Base-by-base conservation (phyloP, 2,113 vertebrate species). In the Rallus limicola region DNA sequence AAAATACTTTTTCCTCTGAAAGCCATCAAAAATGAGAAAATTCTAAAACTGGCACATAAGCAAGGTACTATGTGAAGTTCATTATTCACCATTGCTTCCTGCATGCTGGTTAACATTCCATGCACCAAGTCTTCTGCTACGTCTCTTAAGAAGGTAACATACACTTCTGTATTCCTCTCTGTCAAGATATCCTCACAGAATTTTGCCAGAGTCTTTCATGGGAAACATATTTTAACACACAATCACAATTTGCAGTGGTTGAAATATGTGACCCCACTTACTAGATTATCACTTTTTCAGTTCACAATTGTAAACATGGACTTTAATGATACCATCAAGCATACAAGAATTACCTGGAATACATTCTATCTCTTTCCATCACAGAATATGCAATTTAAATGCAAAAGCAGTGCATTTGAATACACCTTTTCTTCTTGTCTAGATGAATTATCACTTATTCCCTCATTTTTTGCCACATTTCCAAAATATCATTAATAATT, bases 321-420 rank as follows among this genome's bases (percentile, higher is more conserved):
- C 88, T 90, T 83, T 78, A 93, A 85, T 14, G 4, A 72, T 82
- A 17, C 16, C 67, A 62, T 70, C 63, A 68, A 82, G 70, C 25
- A 67, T 69, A 70, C 9, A 34, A 29, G 53, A 92, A 93, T 82
- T 90, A 84, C 72, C 59, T 91, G 40, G 53, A 79, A 95, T 89
- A 91, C 10, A 58, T 96, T 93, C 84, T 86, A 20, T 88, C 74
- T 96, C 53, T 74, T 95, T 89, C 85, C 58, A 16, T 60, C 82
- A 83, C 26, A 64, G 77, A 96, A 87, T 69, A 34, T 53, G 29
- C 17, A 71, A 48, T 13, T 75, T 67, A 44, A 85, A 83, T 52
- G n/a, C 10, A 77, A 93, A 94, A 88, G 10, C n/a, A 55, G 55
- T 85, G 9, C 11, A 26, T 58, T 85, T 92, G 68, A 24, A 80